These are phyloP conservation scores for Notamacropus eugenii DNA, from an alignment of 2,797 vertebrate species.

Conservation along the genomic window DNA sequence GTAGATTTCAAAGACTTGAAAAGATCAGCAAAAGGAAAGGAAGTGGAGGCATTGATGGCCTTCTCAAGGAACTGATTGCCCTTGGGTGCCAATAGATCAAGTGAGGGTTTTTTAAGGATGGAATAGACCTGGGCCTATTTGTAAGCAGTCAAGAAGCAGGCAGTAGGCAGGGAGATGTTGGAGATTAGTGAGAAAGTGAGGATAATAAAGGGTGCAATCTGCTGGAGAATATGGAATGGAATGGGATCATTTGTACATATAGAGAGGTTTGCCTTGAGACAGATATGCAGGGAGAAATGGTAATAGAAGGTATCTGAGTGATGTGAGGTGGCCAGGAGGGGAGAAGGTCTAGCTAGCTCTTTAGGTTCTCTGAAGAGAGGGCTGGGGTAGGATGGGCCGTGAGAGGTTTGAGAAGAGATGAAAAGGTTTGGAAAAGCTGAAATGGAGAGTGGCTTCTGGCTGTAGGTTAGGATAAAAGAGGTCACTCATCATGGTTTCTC, in stretches of 20 bases:
- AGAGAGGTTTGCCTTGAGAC: background rate
- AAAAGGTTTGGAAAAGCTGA: background rate
- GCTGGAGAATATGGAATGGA: background rate
- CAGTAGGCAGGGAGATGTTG: background rate
- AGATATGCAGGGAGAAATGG: too few species aligned
- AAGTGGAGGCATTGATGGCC: background rate
- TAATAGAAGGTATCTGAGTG: background rate
- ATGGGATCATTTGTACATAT: background rate
- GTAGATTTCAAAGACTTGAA: background rate
- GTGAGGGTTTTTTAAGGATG: background rate
- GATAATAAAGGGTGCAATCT: background rate
- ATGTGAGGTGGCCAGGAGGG: background rate
- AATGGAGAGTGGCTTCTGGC: background rate
- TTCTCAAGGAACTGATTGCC: background rate
- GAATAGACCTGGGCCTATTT: background rate
- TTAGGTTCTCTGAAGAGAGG: background rate
- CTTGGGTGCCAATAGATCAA: background rate
- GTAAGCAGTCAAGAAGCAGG: background rate
- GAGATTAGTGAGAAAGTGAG: background rate
- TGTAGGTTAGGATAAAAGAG: background rate
- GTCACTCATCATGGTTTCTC: background rate
- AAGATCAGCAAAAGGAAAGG: too few species aligned
- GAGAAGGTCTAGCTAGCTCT: background rate
- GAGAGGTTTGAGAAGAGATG: background rate
- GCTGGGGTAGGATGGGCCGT: background rate